Evolutionary conservation across 2,113 vertebrate species (phyloP).

Genomic region (Prunella himalayana): DNA sequence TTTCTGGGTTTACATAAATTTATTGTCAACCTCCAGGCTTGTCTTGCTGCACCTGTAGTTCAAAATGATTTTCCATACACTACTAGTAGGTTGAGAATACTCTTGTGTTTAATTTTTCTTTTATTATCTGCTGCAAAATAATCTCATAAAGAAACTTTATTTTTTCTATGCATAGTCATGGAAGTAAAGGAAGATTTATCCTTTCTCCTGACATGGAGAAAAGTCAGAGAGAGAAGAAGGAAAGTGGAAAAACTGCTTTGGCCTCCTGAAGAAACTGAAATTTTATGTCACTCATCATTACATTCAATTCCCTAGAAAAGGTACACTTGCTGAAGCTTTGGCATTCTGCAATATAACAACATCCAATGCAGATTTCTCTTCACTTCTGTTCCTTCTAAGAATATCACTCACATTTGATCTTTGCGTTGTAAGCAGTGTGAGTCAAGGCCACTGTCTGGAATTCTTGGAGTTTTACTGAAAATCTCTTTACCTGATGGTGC

Average conservation of each 20-base stretch:
- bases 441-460: not conserved
- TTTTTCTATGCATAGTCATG: not conserved
- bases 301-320: not conserved
- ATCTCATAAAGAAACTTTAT: not conserved
- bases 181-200: not conserved
- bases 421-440: not conserved
- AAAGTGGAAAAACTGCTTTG: not conserved
- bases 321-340: not conserved
- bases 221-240: not conserved
- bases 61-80: not conserved
- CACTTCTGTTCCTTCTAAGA: not conserved
- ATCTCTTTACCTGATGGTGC: rapidly evolving
- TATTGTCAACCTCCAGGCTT: not conserved
- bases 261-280: not conserved
- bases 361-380: not conserved
- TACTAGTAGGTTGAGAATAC: not conserved
- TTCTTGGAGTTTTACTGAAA: not conserved
- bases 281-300: not conserved
- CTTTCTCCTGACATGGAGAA: not conserved
- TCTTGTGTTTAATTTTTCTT: not conserved
- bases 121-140: not conserved
- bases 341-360: not conserved
- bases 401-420: not conserved
- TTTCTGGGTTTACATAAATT: not conserved
- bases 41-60: not conserved